phyloP scores from a whole-genome alignment of 2,888 invertebrate species.

The Torymus auratus region DNA sequence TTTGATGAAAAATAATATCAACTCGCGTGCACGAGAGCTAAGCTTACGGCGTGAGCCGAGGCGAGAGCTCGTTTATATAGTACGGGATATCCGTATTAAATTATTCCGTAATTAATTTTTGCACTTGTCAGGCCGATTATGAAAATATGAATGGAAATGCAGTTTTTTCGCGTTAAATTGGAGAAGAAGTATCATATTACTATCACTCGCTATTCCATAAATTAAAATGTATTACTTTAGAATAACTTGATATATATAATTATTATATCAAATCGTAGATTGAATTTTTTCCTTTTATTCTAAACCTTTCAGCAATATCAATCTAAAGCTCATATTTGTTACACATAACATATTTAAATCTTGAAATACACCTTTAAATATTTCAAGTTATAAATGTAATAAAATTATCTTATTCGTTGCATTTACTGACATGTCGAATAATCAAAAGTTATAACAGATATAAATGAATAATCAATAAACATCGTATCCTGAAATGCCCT shows the following conservation, averaged over 20 bases:
- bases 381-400: no score
- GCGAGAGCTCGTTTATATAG: no score
- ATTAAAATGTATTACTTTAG: no score
- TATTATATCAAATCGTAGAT: no score
- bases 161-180: neutral
- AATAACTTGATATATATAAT: no score
- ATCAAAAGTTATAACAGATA: neutral
- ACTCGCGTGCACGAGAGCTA: neutral
- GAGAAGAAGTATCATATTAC: neutral
- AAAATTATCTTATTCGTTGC: no score
- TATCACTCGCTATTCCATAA: neutral
- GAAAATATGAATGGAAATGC: constrained; percentile 9
- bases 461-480: constrained; percentile 21
- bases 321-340: no score
- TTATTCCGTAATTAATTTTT: constrained; percentile 41
- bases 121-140: constrained; percentile 37
- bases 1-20: constrained; percentile 50
- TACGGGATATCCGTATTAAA: constrained; percentile 34
- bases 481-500: neutral
- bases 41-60: no score
- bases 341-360: no score
- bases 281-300: no score
- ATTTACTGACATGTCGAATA: neutral
- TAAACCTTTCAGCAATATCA: no score
- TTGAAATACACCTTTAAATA: no score